Percentiles rank a stretch among this genome's conserved stretches.
These are phyloP conservation scores for Pentamera pediparva DNA, from an alignment of 53 echinoderm and acorn worm species.

Conservation along the genomic window DNA sequence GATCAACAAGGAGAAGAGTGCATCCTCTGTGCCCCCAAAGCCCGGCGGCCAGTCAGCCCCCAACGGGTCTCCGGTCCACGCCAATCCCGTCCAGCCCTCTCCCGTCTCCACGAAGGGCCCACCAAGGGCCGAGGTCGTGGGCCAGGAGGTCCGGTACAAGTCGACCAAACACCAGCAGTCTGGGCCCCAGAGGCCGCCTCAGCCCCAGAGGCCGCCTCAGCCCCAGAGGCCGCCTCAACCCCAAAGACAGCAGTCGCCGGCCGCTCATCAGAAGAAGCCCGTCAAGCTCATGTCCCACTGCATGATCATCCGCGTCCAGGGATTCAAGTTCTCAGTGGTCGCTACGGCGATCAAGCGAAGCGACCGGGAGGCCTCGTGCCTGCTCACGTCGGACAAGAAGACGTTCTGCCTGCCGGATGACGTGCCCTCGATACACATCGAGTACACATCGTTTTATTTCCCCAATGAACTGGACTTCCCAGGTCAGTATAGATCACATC, in stretches of 20 bases:
- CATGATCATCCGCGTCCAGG: constrained; percentile 62
- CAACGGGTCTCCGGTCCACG: neutral
- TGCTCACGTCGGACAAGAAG: constrained; percentile 85
- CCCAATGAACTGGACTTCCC: constrained; percentile 95
- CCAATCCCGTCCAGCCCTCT: neutral
- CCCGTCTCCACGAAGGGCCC: neutral
- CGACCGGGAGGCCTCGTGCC: neutral
- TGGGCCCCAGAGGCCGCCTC: neutral
- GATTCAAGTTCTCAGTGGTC: constrained; percentile 54
- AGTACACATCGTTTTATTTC: constrained; percentile 95
- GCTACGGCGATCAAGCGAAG: constrained; percentile 46
- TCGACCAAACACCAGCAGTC: neutral
- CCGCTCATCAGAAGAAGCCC: constrained; percentile 18
- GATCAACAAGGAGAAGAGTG: constrained; percentile 28
- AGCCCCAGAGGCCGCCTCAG: neutral
- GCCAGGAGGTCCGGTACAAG: constrained; percentile 2
- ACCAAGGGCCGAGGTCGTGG: constrained; percentile 25
- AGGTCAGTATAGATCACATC: constrained; percentile 67
- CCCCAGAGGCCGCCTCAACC: neutral
- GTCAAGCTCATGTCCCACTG: constrained; percentile 89
- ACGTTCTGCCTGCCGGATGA: constrained; percentile 84
- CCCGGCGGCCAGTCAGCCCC: neutral
- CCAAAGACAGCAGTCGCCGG: neutral
- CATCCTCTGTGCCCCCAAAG: constrained; percentile 22
- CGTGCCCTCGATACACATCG: constrained; percentile 89